Percentiles rank a stretch among this genome's conserved stretches.
Conservation (phyloP, 2,888 invertebrate species). For the Chloroclystis v-ata region DNA sequence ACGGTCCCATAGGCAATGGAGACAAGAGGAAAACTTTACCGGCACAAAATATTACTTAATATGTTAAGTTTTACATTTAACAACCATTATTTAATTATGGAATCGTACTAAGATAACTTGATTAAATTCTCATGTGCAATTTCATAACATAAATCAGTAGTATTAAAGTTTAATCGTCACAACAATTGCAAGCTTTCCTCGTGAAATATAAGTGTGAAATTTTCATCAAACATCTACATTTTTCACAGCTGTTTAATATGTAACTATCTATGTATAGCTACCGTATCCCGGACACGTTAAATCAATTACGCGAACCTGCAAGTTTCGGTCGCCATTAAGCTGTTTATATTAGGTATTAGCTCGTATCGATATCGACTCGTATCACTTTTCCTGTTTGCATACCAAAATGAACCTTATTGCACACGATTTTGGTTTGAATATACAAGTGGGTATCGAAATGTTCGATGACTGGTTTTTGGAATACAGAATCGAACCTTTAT, state of each 20-base stretch:
- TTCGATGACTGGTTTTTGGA: not conserved
- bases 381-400: conserved; percentile 28
- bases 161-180: no score
- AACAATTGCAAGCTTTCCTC: no score
- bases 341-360: conserved; percentile 48
- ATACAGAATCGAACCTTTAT: not conserved
- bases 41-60: conserved; percentile 41
- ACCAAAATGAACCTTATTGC: conserved; percentile 24
- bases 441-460: conserved; percentile 1
- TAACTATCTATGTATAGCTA: not conserved
- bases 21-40: conserved; percentile 51
- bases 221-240: no score
- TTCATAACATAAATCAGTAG: no score
- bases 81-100: not conserved
- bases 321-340: conserved; percentile 51
- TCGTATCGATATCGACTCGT: conserved; percentile 23
- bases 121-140: no score
- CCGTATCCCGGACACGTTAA: conserved; percentile 41
- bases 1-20: conserved; percentile 49
- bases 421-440: conserved; percentile 4
- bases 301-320: conserved; percentile 52
- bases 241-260: no score
- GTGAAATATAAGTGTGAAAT: no score
- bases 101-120: not conserved
- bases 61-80: not conserved